A percentile compares a stretch with the other conserved stretches of the same genome.
Evolutionary conservation across 2,888 invertebrate species (phyloP).

Genomic region (Drosophila rellima): DNA sequence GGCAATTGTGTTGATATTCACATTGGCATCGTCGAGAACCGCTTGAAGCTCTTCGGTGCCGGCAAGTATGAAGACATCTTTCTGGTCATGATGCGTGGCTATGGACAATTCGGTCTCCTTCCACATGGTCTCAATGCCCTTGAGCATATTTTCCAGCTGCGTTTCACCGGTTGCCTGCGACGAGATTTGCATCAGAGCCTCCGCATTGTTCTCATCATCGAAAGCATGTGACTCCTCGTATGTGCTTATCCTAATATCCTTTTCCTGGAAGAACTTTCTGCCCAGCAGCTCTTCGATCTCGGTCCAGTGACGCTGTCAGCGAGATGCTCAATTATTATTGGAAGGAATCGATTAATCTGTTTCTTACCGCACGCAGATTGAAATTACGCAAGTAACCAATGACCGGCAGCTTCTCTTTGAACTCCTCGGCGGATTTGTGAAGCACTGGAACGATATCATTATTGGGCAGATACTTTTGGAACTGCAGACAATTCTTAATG

Average conservation of each 20-base stretch:
- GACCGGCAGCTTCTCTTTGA: constrained; percentile 93
- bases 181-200: constrained; percentile 93
- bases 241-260: constrained; percentile 88
- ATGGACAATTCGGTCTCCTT: constrained; percentile 92
- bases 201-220: constrained; percentile 87
- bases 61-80: constrained; percentile 94
- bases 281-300: constrained; percentile 91
- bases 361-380: constrained; percentile 88
- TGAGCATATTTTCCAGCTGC: constrained; percentile 92
- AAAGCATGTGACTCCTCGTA: constrained; percentile 92
- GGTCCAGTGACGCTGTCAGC: constrained; percentile 91
- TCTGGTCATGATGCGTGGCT: constrained; percentile 91
- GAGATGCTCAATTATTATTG: not conserved
- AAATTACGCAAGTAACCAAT: constrained; percentile 93
- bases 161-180: constrained; percentile 95
- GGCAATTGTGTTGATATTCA: constrained; percentile 94
- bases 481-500: constrained; percentile 90
- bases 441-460: constrained; percentile 93
- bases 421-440: constrained; percentile 91
- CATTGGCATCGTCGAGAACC: constrained; percentile 93
- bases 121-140: constrained; percentile 95
- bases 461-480: constrained; percentile 93
- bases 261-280: constrained; percentile 91
- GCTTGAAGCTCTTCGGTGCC: constrained; percentile 94
- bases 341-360: not conserved